Percentiles rank a stretch among this genome's conserved stretches.
Conservation (phyloP, 2,797 vertebrate genomes). For the Notamacropus eugenii region DNA sequence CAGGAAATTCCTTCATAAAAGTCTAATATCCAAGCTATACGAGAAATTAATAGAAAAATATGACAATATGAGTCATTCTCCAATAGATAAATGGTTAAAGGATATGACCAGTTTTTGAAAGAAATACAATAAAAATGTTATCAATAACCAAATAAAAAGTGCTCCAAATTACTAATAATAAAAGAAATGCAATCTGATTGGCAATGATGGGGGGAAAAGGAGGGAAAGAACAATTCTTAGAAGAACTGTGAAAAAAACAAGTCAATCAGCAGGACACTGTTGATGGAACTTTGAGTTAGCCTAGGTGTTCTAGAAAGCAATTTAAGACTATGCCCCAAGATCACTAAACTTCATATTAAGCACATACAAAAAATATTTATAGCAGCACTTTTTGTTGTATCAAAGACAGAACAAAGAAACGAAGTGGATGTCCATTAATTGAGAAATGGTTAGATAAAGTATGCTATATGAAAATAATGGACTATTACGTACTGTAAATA, state of each 20-base stretch:
- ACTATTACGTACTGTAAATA: background rate
- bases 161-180: too few species aligned
- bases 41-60: too few species aligned
- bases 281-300: background rate
- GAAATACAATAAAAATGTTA: too few species aligned
- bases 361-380: background rate
- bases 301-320: background rate
- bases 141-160: too few species aligned
- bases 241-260: background rate
- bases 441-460: background rate
- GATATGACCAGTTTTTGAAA: too few species aligned
- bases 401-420: background rate
- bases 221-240: background rate
- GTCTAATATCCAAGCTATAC: too few species aligned
- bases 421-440: background rate
- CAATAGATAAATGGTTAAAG: too few species aligned
- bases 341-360: background rate
- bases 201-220: background rate
- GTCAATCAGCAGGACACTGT: background rate
- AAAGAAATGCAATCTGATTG: background rate
- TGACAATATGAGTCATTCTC: too few species aligned
- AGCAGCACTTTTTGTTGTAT: background rate
- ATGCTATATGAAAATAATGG: background rate
- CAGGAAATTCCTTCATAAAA: too few species aligned
- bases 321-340: background rate